These are phyloP conservation scores for Cyclargus thomasi DNA, from an alignment of 1,140 invertebrate species.

Conservation along the genomic window DNA sequence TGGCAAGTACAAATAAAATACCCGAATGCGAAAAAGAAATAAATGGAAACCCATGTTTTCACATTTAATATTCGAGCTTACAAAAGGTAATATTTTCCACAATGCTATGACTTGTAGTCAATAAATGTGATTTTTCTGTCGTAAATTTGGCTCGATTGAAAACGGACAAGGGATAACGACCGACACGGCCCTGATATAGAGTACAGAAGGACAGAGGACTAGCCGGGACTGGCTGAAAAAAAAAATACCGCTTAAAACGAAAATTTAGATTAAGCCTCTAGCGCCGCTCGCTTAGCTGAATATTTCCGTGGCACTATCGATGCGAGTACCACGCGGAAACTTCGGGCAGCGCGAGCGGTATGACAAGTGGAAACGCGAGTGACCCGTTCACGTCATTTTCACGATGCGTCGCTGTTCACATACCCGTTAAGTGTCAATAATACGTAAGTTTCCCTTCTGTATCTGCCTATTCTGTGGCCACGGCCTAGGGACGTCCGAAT, in stretches of 20 bases:
- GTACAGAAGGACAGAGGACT: neutral
- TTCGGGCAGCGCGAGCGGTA: too few relatives aligned
- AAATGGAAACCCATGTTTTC: neutral
- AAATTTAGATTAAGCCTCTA: too few relatives aligned
- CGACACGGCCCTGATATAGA: neutral
- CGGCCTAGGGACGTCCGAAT: neutral
- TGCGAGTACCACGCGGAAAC: too few relatives aligned
- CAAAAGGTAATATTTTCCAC: neutral
- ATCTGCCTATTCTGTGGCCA: neutral
- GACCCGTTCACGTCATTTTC: too few relatives aligned
- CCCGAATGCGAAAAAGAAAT: neutral
- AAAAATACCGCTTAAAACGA: neutral
- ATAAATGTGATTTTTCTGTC: conserved; percentile 10
- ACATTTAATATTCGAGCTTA: neutral
- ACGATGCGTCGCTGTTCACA: too few relatives aligned
- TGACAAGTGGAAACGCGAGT: too few relatives aligned
- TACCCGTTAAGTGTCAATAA: too few relatives aligned
- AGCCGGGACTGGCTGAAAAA: neutral
- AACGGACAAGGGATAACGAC: conserved; percentile 13
- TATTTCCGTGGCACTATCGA: too few relatives aligned
- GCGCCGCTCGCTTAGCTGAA: too few relatives aligned
- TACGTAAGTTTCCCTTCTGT: neutral
- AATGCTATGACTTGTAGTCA: conserved; percentile 7
- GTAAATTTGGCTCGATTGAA: conserved; percentile 11
- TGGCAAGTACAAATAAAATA: neutral